A percentile compares a stretch with the other conserved stretches of the same genome.
Conservation (phyloP, 2,113 vertebrate genomes). For the Osmerus eperlanus region DNA sequence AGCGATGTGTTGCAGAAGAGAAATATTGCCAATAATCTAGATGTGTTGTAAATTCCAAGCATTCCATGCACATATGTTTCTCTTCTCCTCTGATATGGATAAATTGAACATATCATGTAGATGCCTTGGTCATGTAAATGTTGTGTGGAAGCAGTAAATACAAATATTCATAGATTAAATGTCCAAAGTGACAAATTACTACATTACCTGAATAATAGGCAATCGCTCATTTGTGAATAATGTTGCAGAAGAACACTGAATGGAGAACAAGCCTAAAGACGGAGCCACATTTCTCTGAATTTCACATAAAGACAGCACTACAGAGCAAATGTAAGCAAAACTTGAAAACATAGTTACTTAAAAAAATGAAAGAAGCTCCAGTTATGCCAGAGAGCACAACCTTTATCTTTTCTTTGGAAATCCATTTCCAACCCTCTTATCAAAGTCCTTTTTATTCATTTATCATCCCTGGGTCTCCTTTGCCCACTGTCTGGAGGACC, state of each 20-base stretch:
- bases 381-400: slow-evolving; percentile 27
- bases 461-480: slow-evolving; percentile 31
- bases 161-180: too few relatives aligned
- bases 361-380: slow-evolving; percentile 25
- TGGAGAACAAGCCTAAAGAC: too few relatives aligned
- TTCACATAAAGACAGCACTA: background rate
- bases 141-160: background rate
- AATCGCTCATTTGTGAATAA: too few relatives aligned
- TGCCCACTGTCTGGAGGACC: background rate
- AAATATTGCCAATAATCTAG: slow-evolving; percentile 42
- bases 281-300: background rate
- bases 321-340: background rate
- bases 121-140: background rate
- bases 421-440: slow-evolving; percentile 45
- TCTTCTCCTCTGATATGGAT: background rate
- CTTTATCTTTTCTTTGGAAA: slow-evolving; percentile 46
- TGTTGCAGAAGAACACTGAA: too few relatives aligned
- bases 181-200: too few relatives aligned
- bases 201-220: too few relatives aligned
- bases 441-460: slow-evolving; percentile 40
- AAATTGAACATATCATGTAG: background rate
- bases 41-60: slow-evolving; percentile 35
- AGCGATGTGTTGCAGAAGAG: slow-evolving; percentile 11
- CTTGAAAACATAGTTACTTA: background rate
- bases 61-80: background rate